Percentiles rank a stretch among this genome's conserved stretches.
These are phyloP conservation scores for Callyntrura guangdongensis DNA, from an alignment of 2,888 invertebrate species.

Conservation along the genomic window DNA sequence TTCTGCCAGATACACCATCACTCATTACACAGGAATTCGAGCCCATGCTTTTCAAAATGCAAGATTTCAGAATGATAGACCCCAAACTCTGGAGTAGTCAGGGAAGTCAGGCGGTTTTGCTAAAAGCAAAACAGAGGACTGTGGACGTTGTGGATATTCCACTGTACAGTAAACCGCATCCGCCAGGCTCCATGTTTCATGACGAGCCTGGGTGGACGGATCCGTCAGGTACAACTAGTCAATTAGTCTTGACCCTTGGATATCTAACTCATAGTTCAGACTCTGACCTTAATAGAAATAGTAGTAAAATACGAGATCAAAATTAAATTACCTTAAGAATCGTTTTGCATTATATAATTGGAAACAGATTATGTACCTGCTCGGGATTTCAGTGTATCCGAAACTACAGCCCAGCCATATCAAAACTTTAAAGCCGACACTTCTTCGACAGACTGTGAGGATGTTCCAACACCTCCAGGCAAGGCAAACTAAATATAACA, in stretches of 20 bases:
- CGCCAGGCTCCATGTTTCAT: constrained; percentile 53
- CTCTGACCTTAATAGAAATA: too few relatives aligned
- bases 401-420: neutral
- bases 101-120: constrained; percentile 41
- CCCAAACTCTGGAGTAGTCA: constrained; percentile 61
- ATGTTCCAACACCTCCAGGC: constrained; percentile 51
- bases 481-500: neutral
- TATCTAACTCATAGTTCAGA: too few relatives aligned
- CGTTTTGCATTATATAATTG: too few relatives aligned
- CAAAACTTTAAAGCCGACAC: constrained; percentile 46
- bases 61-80: constrained; percentile 65
- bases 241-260: too few relatives aligned
- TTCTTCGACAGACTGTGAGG: constrained; percentile 47
- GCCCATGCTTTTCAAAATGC: constrained; percentile 26
- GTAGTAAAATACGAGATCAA: too few relatives aligned
- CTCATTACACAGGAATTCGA: constrained; percentile 10
- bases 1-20: neutral
- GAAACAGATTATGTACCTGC: neutral
- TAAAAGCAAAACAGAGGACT: constrained; percentile 21
- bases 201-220: constrained; percentile 64
- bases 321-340: too few relatives aligned
- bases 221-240: neutral
- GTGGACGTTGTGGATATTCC: constrained; percentile 22
- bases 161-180: constrained; percentile 55
- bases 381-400: neutral